Evolutionary conservation across 2,888 invertebrate species (phyloP), one percentile per base, ranked within the genome.

Genomic region (Thymelicus sylvestris): DNA sequence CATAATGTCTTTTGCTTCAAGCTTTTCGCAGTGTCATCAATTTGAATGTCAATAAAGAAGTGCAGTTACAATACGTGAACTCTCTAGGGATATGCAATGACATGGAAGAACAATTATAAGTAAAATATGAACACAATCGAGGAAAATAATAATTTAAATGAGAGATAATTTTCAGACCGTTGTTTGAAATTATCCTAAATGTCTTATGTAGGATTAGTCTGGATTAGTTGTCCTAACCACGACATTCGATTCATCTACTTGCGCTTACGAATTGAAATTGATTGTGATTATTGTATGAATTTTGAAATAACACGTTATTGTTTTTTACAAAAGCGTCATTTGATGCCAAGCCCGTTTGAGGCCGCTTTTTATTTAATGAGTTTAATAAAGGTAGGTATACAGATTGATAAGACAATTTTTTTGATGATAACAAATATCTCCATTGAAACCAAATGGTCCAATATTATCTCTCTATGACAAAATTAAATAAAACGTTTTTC

Each of bases 51-150:
- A 31, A 5, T 31, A 3, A 31, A 31, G 31, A 31, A 38, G 19
- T 52, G 24, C 52, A 62, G 61, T 44, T 52, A 19, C 44, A 12
- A 41, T 44, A 44, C 61, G 10, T 12, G 1, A 62, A 67, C 12
- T 52, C 0, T 52, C 52, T n/a, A 31, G 44, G 62, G 61, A 67
- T 44, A 7, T 41, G 19, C 15, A 48, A 6, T 48, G 59, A 60
- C 8, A 44, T 55, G 10, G 44, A 38, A 44, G 7, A 41, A 61
- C 44, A 7, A 12, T 24, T 8, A 44, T 24, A 41, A 62, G 62
- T 47, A 47, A 62, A 57, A 57, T 41, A 50, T 67, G 67, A 67
- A 67, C 60, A 67, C 60, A 61, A 67, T 50, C n/a, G 60, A 67
- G 39, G 67, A 67, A 67, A n/a, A 67, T 19, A 41, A 59, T 39